Evolutionary conservation across 2,888 invertebrate genomes (phyloP), one percentile per base, ranked within the genome.

Genomic region (Dasypogon diadema): DNA sequence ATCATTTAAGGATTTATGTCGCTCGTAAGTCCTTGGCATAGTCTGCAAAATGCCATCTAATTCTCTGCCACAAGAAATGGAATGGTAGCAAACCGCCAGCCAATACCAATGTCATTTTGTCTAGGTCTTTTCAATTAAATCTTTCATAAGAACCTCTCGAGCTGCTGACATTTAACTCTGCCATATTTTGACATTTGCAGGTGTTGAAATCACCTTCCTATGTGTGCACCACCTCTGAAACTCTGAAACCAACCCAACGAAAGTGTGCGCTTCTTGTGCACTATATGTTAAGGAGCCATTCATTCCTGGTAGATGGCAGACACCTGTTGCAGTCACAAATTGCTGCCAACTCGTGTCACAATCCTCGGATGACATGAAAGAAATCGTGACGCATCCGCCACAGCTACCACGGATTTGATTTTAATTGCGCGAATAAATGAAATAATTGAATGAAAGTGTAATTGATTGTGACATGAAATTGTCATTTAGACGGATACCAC

Each of bases 401-500:
- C 54, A 70, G 54, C 70, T 51, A 46, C 54, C 70, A 54, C 10
- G 51, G 70, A 70, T 72, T 54, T 72, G 72, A 72, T 72, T 72
- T 65, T 72, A 72, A 72, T 72, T 72, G 72, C 55, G 55, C 72
- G 63, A 77, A 77, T 77, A 72, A 77, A 77, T 77, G 65, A 77
- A 72, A 77, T 77, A 77, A 73, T 75, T 77, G 77, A 77, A 77
- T 75, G 70, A 75, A 77, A 75, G 72, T 77, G 77, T 75, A 75
- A 77, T 75, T 72, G 77, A 77, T 77, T 75, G 77, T 77, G 75
- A 77, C 77, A 72, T 73, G 63, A 21, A 72, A 73, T 75, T 75
- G 75, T 77, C 77, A 77, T 77, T 75, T 75, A 72, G 75, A 70
- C 34, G 72, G 55, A 73, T 63, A 65, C 73, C 55, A 22, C 46